These are phyloP conservation scores for Raphicerus campestris DNA, from an alignment of 2,113 vertebrate species.

Conservation along the genomic window DNA sequence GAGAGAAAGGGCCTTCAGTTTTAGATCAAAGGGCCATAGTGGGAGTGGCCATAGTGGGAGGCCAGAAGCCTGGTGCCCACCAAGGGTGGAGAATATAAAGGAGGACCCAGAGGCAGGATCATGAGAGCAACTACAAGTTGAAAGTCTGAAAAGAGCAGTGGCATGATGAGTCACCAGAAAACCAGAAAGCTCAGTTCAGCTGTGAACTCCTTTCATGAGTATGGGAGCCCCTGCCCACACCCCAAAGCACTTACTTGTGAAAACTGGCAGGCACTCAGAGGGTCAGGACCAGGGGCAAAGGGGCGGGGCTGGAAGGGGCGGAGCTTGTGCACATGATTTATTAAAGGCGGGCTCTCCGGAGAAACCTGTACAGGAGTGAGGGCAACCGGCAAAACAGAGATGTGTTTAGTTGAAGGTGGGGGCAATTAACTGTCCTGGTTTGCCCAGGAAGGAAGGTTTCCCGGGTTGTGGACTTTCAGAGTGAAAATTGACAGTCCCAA, in stretches of 20 bases:
- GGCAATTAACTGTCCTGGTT: neutral
- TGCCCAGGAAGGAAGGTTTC: neutral
- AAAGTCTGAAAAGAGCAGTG: neutral
- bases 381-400: neutral
- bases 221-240: neutral
- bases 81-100: neutral
- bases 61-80: neutral
- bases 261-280: neutral
- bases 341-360: neutral
- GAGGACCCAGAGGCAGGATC: neutral
- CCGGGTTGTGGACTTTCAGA: neutral
- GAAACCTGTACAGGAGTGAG: neutral
- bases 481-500: neutral
- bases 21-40: neutral
- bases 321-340: neutral
- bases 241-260: neutral
- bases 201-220: neutral
- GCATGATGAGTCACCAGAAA: neutral
- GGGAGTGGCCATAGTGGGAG: neutral
- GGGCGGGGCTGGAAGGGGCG: neutral
- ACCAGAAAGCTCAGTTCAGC: neutral
- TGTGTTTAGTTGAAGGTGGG: neutral
- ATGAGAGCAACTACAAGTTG: neutral
- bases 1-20: neutral
- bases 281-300: too few species aligned